Evolutionary conservation across 2,888 invertebrate genomes (phyloP), one percentile per base, ranked within the genome.

Genomic region (Nebria brevicollis): DNA sequence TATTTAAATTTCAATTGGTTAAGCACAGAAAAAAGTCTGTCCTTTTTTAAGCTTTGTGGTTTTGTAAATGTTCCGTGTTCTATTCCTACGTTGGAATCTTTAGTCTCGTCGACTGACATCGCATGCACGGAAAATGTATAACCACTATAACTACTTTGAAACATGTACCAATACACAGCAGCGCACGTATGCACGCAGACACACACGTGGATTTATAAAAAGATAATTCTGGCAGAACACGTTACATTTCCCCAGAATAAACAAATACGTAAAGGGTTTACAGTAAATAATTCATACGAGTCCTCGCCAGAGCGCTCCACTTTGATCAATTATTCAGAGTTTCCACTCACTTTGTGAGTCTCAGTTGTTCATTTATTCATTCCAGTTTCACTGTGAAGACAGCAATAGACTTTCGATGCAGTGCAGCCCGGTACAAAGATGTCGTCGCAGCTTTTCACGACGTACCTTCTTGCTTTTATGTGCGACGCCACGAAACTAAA

Each of bases 281-380:
- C 84, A 85, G 84, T 87, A 85, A 87, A 87, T 87, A 87, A 87
- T 87, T 87, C 85, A 87, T 85, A 41, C 13, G 83, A 82, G 83
- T 84, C 85, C 85, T 85, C 86, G 85, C 85, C 85, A 83, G 83
- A 82, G 83, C 82, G 81, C 80, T 84, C 84, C 84, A 72, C 85
- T 87, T 87, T 87, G 87, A 87, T 88, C 87, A 87, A 87, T 87
- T 87, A 88, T 87, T 87, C 85, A 88, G 84, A 85, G 84, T 86
- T 86, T 86, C 85, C 86, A 86, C 86, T 87, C 86, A 86, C 86
- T 87, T 87, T 86, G 85, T 85, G 83, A 85, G 84, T 84, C 73
- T 76, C 80, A 85, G 85, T 85, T 84, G 84, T 86, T 86, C 85
- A 86, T 86, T 85, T 86, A 86, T 86, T 86, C 84, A 85, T 81